Conservation (phyloP, 2,797 vertebrate genomes). For the Sciaenops ocellatus region DNA sequence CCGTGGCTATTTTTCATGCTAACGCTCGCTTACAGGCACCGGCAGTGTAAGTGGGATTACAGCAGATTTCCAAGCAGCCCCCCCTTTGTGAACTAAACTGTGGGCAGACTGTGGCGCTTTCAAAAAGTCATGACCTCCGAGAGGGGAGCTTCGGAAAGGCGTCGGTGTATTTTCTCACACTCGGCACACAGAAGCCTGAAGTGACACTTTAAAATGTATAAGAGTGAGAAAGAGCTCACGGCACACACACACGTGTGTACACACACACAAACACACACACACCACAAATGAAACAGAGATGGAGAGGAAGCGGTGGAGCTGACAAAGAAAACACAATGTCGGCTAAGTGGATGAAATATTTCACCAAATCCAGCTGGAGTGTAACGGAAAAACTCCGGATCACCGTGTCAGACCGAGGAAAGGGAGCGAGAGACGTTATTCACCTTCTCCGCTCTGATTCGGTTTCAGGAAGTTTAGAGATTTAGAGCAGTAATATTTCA, state of each 20-base stretch:
- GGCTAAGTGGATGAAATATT: neutral
- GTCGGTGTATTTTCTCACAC: neutral
- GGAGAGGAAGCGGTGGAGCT: conserved; percentile 3
- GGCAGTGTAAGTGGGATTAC: conserved; percentile 33
- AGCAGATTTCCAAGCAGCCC: conserved; percentile 25
- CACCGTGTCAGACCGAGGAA: neutral
- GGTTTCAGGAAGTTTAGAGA: conserved; percentile 9
- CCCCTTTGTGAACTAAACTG: conserved; percentile 16
- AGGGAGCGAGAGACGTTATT: conserved; percentile 8
- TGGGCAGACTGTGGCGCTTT: conserved; percentile 2
- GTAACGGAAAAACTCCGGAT: conserved; percentile 17
- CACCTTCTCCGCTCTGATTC: neutral
- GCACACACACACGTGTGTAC: conserved; percentile 1
- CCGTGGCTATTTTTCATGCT: neutral
- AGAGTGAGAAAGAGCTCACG: neutral
- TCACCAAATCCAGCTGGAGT: conserved; percentile 7
- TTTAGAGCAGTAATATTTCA: conserved; percentile 12
- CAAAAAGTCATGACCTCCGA: conserved; percentile 16
- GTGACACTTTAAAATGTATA: neutral
- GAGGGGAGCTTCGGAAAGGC: neutral
- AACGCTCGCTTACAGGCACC: neutral
- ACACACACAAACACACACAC: neutral
- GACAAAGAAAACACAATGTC: neutral
- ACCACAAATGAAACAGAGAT: conserved; percentile 4
- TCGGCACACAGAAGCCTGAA: neutral